These are phyloP conservation scores for Hemicrepidius hirtus DNA, from an alignment of 2,888 invertebrate genomes.

Conservation along the genomic window DNA sequence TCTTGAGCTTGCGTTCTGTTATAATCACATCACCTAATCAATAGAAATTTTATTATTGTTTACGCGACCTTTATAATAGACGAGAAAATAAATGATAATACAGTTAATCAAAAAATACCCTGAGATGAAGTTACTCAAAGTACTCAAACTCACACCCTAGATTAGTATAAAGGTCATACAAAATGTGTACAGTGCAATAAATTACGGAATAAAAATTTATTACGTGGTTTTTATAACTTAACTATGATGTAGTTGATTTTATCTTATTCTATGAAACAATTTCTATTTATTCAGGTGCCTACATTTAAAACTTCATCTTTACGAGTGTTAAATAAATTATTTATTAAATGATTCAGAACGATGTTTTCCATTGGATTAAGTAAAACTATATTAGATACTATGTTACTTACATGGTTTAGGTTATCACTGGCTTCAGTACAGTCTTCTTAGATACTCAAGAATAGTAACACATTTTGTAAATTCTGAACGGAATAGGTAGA, in stretches of 20 bases:
- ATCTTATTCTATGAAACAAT: neutral
- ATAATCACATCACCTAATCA: slow-evolving; percentile 25
- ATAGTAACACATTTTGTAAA: slow-evolving; percentile 58
- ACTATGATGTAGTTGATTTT: neutral
- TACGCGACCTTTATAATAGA: neutral
- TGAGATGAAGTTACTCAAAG: no score
- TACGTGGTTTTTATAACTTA: neutral
- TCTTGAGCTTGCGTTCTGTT: slow-evolving; percentile 34
- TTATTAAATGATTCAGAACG: neutral
- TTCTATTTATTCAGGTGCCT: no score
- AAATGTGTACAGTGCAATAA: neutral
- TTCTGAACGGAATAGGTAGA: slow-evolving; percentile 51
- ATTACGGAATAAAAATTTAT: neutral
- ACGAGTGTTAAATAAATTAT: neutral
- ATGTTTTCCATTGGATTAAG: neutral
- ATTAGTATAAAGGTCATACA: neutral
- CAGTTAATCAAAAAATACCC: neutral
- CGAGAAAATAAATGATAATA: neutral
- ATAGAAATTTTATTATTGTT: slow-evolving; percentile 24
- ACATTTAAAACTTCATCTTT: no score
- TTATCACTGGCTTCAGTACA: slow-evolving; percentile 43
- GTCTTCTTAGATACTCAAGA: slow-evolving; percentile 56
- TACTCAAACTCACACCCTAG: no score
- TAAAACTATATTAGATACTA: neutral
- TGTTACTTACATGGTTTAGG: slow-evolving; percentile 41